These are phyloP conservation scores for Bergia puertoricense DNA, from an alignment of 92 coral and sea anemone species.

Conservation along the genomic window DNA sequence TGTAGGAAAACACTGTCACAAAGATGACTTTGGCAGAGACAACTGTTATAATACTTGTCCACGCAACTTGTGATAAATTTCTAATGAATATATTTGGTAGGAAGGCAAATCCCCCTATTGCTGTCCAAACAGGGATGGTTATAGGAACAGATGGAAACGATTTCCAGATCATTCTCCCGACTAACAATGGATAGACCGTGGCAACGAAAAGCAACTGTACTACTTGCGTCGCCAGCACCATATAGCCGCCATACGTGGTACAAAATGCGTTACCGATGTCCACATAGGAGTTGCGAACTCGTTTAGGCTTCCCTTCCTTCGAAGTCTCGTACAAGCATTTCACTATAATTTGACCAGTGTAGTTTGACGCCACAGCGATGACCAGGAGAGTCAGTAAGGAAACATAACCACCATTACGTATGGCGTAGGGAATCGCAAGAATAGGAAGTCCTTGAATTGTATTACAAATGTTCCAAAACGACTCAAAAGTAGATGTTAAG, in stretches of 20 bases:
- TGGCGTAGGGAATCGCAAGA: slow-evolving; percentile 88
- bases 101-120: slow-evolving; percentile 77
- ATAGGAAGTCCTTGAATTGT: slow-evolving; percentile 99
- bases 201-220: slow-evolving; percentile 76
- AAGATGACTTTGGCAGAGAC: slow-evolving; percentile 86
- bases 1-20: slow-evolving; percentile 80
- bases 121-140: slow-evolving; percentile 82
- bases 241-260: slow-evolving; percentile 66
- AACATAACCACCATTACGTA: slow-evolving; percentile 82
- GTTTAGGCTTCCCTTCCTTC: slow-evolving; percentile 53
- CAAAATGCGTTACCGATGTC: slow-evolving; percentile 85
- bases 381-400: slow-evolving; percentile 69
- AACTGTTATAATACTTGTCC: slow-evolving; percentile 93
- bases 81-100: slow-evolving; percentile 82
- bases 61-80: slow-evolving; percentile 93
- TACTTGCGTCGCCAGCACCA: slow-evolving; percentile 80
- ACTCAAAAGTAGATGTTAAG: slow-evolving; percentile 77
- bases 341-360: slow-evolving; percentile 86
- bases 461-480: slow-evolving; percentile 97
- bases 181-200: slow-evolving; percentile 87
- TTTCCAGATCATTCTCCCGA: slow-evolving; percentile 76
- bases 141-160: slow-evolving; percentile 65
- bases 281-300: slow-evolving; percentile 82
- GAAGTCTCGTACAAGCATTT: slow-evolving; percentile 77
- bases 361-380: slow-evolving; percentile 82